Evolutionary conservation across 2,888 invertebrate genomes (phyloP).

Genomic region (Drosophila nr. fundita): DNA sequence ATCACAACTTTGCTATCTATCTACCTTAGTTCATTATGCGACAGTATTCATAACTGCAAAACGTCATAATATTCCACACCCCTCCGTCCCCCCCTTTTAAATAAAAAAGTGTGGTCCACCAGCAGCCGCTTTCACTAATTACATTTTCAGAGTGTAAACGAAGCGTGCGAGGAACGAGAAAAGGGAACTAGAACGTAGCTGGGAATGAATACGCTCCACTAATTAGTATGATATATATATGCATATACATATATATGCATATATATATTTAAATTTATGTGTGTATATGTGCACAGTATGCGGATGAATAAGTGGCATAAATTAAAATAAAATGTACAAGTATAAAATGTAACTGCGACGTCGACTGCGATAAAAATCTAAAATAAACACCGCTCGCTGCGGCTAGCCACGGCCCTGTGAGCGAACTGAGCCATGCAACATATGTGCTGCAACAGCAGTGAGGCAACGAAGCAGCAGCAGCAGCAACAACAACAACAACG

Average conservation of each 20-base stretch:
- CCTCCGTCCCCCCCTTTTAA: background rate
- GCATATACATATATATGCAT: background rate
- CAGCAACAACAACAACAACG: slow-evolving; percentile 15
- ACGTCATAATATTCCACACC: slow-evolving; percentile 30
- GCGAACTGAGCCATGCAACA: slow-evolving; percentile 65
- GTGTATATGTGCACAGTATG: slow-evolving; percentile 20
- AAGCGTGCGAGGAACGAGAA: slow-evolving; percentile 65
- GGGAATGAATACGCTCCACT: slow-evolving; percentile 58
- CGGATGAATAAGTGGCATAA: slow-evolving; percentile 74
- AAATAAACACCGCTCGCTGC: slow-evolving; percentile 69
- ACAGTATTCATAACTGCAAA: slow-evolving; percentile 70
- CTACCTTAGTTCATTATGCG: slow-evolving; percentile 75
- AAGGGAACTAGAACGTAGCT: slow-evolving; percentile 42
- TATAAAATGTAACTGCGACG: slow-evolving; percentile 76
- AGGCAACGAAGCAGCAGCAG: slow-evolving; percentile 16
- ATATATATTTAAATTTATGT: background rate
- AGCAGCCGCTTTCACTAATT: slow-evolving; percentile 74
- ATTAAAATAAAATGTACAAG: slow-evolving; percentile 80
- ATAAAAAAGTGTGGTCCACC: slow-evolving; percentile 26
- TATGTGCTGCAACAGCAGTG: slow-evolving; percentile 39
- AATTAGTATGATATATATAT: slow-evolving; percentile 67
- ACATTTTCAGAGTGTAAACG: slow-evolving; percentile 81
- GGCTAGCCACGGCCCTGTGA: slow-evolving; percentile 24
- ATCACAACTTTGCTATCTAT: slow-evolving; percentile 61
- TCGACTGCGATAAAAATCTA: slow-evolving; percentile 72